Percentiles rank a stretch among this genome's conserved stretches.
Conservation (phyloP, 2,113 vertebrate species). For the Dicaeum eximium region DNA sequence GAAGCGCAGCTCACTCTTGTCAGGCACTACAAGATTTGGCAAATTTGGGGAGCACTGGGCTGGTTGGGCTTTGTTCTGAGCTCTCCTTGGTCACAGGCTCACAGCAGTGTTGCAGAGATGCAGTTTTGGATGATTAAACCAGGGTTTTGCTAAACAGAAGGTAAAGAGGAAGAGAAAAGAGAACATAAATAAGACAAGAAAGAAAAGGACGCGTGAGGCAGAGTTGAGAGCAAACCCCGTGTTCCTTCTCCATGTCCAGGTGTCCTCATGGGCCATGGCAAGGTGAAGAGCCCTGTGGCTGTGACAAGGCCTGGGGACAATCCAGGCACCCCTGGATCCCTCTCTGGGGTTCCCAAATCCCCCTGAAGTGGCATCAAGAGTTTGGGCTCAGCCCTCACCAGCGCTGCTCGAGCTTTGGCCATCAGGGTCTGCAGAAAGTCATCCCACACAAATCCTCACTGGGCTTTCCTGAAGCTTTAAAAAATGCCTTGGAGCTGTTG, state of each 20-base stretch:
- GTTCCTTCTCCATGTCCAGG: neutral
- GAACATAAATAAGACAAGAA: neutral
- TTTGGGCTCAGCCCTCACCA: neutral
- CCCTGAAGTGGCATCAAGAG: neutral
- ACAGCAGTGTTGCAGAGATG: neutral
- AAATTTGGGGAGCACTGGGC: neutral
- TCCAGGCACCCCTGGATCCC: accelerated
- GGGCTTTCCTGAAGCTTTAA: neutral
- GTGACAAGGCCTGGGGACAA: neutral
- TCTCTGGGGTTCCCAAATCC: neutral
- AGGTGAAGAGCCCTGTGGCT: neutral
- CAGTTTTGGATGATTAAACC: neutral
- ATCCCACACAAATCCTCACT: accelerated
- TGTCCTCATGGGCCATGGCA: neutral
- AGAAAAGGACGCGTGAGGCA: accelerated
- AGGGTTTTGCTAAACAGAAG: neutral
- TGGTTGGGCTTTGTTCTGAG: neutral
- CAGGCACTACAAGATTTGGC: neutral
- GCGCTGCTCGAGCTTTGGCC: neutral
- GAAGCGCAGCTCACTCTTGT: neutral
- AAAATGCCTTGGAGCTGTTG: neutral
- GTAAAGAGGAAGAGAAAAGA: neutral
- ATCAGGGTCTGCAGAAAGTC: accelerated
- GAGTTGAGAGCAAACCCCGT: accelerated
- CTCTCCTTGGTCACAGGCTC: neutral